A percentile compares a stretch with the other conserved stretches of the same genome.
Conservation (phyloP, 2,888 invertebrate species). For the Deilephila porcellus region DNA sequence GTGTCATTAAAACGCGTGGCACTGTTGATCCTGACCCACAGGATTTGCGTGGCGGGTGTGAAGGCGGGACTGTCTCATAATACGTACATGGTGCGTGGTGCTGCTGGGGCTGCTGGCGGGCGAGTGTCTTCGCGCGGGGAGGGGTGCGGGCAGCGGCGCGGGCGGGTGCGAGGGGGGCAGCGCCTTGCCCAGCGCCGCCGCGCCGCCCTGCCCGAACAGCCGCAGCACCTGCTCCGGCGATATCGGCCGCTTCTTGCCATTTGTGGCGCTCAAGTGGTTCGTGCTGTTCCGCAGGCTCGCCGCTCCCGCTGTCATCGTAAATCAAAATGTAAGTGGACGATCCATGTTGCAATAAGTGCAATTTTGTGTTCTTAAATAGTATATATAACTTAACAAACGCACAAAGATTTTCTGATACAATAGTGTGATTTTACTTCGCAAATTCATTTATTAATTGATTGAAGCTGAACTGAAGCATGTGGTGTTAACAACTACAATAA, state of each 20-base stretch:
- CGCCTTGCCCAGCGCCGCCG: slow-evolving; percentile 78
- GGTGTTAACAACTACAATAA: too few relatives aligned
- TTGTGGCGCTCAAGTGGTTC: slow-evolving; percentile 83
- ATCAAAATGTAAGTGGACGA: background rate
- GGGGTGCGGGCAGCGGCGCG: slow-evolving; percentile 78
- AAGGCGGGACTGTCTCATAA: too few relatives aligned
- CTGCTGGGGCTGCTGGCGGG: slow-evolving; percentile 92
- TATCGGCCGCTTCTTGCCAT: slow-evolving; percentile 91
- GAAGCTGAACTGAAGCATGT: too few relatives aligned
- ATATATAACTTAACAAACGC: background rate
- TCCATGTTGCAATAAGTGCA: background rate
- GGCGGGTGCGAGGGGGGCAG: slow-evolving; percentile 77
- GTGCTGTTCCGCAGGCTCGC: slow-evolving; percentile 77
- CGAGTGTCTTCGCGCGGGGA: slow-evolving; percentile 84
- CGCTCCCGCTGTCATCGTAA: slow-evolving; percentile 57
- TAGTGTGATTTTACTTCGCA: too few relatives aligned
- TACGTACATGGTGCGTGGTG: slow-evolving; percentile 89
- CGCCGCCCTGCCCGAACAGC: slow-evolving; percentile 84
- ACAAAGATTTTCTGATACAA: too few relatives aligned
- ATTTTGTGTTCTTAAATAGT: background rate
- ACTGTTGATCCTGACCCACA: too few relatives aligned
- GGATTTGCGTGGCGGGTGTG: too few relatives aligned
- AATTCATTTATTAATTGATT: too few relatives aligned
- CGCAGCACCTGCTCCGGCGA: slow-evolving; percentile 93
- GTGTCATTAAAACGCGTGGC: too few relatives aligned